phyloP scores from a whole-genome alignment of 2,888 invertebrate genomes.

The Hoplodrina blanda region DNA sequence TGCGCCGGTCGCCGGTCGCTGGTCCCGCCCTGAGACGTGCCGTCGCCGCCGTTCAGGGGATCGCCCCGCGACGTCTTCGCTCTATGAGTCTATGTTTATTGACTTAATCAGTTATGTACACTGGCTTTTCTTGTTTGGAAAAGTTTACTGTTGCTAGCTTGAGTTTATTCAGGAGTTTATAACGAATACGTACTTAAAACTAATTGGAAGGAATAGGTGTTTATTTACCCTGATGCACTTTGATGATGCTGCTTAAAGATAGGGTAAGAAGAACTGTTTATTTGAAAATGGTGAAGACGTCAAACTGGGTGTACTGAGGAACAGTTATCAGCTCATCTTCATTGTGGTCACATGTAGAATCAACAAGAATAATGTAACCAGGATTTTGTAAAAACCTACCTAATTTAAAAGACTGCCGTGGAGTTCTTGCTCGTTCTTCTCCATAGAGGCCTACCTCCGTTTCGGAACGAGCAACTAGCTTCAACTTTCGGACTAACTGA shows the following conservation, averaged over 20 bases:
- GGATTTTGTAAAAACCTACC: no score
- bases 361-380: no score
- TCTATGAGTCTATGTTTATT: conserved; percentile 25
- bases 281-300: neutral
- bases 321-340: no score
- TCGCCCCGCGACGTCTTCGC: conserved; percentile 2
- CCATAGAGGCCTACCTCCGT: no score
- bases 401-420: no score
- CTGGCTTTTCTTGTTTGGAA: conserved; percentile 23
- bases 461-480: no score
- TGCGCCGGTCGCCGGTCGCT: conserved; percentile 17
- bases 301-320: no score
- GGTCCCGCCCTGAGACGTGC: conserved; percentile 36
- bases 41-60: conserved; percentile 23
- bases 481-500: no score
- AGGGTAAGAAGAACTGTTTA: neutral
- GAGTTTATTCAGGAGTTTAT: neutral
- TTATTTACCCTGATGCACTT: neutral
- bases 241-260: neutral
- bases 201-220: neutral
- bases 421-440: no score
- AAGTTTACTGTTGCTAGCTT: conserved; percentile 16
- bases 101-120: conserved; percentile 28
- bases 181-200: neutral
- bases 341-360: no score